Conservation (phyloP, 1,140 invertebrate species). For the Dolichoris vasculosae region DNA sequence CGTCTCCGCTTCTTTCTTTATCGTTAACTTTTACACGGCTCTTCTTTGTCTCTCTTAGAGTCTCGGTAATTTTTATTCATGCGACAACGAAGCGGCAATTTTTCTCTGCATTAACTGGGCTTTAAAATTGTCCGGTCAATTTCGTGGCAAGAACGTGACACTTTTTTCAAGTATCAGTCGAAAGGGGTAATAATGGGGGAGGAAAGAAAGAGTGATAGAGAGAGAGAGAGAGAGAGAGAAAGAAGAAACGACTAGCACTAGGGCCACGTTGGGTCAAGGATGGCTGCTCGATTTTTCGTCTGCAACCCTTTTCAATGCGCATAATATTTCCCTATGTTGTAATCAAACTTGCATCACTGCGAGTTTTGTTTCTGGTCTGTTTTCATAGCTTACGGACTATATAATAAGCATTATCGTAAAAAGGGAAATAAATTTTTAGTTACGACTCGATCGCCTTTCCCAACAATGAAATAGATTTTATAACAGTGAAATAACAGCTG, state of each 20-base stretch:
- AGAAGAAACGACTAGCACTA: neutral
- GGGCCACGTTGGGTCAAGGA: constrained; percentile 55
- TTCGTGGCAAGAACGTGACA: constrained; percentile 70
- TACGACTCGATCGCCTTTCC: constrained; percentile 22
- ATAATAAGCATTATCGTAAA: constrained; percentile 23
- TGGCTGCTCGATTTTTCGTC: constrained; percentile 47
- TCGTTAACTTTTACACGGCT: constrained; percentile 21
- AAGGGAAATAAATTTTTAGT: constrained; percentile 34
- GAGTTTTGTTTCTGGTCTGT: neutral
- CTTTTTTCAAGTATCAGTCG: constrained; percentile 68
- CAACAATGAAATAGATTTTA: constrained; percentile 3
- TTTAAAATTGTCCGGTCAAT: constrained; percentile 76
- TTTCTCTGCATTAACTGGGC: constrained; percentile 74
- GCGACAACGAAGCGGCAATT: constrained; percentile 72
- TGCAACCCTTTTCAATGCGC: neutral
- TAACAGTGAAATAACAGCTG: neutral
- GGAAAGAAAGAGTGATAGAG: too few species aligned
- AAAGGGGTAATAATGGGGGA: constrained; percentile 59
- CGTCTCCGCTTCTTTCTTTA: constrained; percentile 10
- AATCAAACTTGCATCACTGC: constrained; percentile 36
- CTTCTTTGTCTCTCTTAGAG: constrained; percentile 11
- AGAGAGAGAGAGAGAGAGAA: constrained; percentile 24
- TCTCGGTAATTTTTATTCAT: constrained; percentile 74
- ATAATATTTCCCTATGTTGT: neutral
- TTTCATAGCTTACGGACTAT: constrained; percentile 27